phyloP scores from a whole-genome alignment of 2,888 invertebrate genomes.

The Lapara coniferarum region DNA sequence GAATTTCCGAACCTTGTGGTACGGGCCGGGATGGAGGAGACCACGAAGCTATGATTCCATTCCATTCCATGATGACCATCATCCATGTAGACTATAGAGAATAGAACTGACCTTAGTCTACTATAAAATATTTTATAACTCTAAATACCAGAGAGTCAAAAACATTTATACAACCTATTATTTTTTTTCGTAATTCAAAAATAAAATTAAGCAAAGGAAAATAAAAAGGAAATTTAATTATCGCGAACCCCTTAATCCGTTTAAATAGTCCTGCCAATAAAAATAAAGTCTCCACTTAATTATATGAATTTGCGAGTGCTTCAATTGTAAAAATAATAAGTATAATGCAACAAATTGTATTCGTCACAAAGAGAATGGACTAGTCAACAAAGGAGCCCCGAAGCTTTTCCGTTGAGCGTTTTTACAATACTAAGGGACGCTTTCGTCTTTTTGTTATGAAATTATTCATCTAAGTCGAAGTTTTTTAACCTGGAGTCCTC shows the following conservation, averaged over 20 bases:
- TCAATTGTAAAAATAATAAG: conserved; percentile 33
- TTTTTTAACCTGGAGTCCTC: conserved; percentile 19
- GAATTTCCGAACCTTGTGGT: too few relatives aligned
- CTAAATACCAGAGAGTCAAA: too few relatives aligned
- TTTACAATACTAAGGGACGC: conserved; percentile 34
- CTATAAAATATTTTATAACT: too few relatives aligned
- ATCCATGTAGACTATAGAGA: too few relatives aligned
- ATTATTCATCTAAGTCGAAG: conserved; percentile 26
- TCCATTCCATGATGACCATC: too few relatives aligned
- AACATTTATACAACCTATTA: too few relatives aligned
- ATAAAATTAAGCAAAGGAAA: neutral
- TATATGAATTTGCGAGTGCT: conserved; percentile 8
- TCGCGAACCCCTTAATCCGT: neutral
- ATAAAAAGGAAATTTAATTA: neutral
- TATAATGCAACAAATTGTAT: conserved; percentile 36
- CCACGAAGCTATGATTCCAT: too few relatives aligned
- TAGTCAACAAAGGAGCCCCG: conserved; percentile 36
- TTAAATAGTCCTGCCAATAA: neutral
- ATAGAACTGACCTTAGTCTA: too few relatives aligned
- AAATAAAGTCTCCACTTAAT: neutral
- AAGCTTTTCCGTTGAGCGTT: conserved; percentile 33
- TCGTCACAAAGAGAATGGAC: conserved; percentile 35
- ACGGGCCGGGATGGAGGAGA: too few relatives aligned
- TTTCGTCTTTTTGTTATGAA: conserved; percentile 33
- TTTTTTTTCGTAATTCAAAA: neutral